Percentiles rank a stretch among this genome's conserved stretches.
phyloP scores from a whole-genome alignment of 2,797 vertebrate species.

The Coregonus sp. region DNA sequence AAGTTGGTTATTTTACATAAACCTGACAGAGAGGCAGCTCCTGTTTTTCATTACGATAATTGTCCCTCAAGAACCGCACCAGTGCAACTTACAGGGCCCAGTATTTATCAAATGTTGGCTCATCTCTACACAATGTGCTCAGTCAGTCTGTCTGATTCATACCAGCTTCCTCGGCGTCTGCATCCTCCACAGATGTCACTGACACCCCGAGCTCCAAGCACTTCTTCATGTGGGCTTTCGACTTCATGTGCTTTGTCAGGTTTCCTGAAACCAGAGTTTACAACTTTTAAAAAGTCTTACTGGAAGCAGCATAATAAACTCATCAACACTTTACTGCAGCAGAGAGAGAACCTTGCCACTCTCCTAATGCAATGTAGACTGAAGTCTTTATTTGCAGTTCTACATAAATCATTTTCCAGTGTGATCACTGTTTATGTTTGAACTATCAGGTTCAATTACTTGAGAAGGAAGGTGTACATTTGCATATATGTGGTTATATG shows the following conservation, averaged over 20 bases:
- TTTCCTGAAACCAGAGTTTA: conserved; percentile 81
- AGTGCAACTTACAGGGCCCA: conserved; percentile 11
- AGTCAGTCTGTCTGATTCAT: conserved; percentile 39
- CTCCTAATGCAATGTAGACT: conserved; percentile 31
- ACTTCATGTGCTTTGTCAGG: conserved; percentile 99
- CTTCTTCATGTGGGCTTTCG: conserved; percentile 99
- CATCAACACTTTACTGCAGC: conserved; percentile 17
- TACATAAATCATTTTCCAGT: conserved; percentile 6
- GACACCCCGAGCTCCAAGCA: conserved; percentile 97
- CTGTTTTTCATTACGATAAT: conserved; percentile 32
- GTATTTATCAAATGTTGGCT: conserved; percentile 23
- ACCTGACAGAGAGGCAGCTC: conserved; percentile 13
- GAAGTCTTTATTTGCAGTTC: conserved; percentile 24
- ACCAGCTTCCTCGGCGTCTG: conserved; percentile 92
- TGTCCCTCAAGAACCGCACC: conserved; percentile 22
- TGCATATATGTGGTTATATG: conserved; percentile 5
- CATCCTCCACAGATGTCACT: conserved; percentile 92
- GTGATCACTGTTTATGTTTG: conserved; percentile 7
- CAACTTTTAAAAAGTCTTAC: conserved; percentile 6
- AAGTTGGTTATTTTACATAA: conserved; percentile 33
- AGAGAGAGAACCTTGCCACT: conserved; percentile 8
- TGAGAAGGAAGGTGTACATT: conserved; percentile 1
- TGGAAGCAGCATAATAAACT: conserved; percentile 7
- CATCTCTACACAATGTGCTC: conserved; percentile 13
- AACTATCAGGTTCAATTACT: conserved; percentile 5